Conservation (phyloP, 2,113 vertebrate genomes). For the Chelonoidis abingdonii region DNA sequence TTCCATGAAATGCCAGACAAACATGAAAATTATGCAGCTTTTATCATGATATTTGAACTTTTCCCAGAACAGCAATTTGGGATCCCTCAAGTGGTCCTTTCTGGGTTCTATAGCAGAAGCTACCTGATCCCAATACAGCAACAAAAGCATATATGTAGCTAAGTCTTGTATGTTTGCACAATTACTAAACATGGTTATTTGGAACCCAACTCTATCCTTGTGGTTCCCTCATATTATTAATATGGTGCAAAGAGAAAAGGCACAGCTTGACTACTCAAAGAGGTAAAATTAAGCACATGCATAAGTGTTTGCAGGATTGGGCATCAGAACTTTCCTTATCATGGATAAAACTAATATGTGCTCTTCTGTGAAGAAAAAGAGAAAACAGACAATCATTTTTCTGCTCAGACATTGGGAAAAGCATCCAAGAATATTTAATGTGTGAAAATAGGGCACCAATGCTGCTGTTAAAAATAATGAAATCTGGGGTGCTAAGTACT, state of each 20-base stretch:
- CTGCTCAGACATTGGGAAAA: constrained; percentile 58
- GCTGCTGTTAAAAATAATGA: constrained; percentile 73
- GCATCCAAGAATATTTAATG: constrained; percentile 64
- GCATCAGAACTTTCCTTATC: constrained; percentile 49
- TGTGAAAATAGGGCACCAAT: constrained; percentile 65
- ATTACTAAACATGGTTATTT: background rate
- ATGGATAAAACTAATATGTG: constrained; percentile 66
- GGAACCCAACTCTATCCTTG: background rate
- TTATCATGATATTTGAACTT: background rate
- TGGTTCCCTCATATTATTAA: background rate
- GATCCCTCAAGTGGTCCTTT: background rate
- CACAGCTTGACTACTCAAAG: background rate
- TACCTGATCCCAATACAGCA: background rate
- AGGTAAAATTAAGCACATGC: background rate
- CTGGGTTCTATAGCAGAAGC: background rate
- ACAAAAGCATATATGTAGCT: background rate
- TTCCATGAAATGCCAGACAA: constrained; percentile 3
- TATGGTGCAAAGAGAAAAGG: background rate
- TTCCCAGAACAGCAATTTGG: constrained; percentile 14
- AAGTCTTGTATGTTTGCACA: background rate
- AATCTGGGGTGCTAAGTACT: constrained; percentile 75
- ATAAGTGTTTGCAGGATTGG: background rate
- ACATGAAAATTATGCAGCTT: constrained; percentile 18
- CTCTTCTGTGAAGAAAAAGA: constrained; percentile 55
- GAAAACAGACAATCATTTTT: constrained; percentile 60